Evolutionary conservation across 2,888 invertebrate genomes (phyloP), one percentile per base, ranked within the genome.

Genomic region (Drosophila paucipuncta): DNA sequence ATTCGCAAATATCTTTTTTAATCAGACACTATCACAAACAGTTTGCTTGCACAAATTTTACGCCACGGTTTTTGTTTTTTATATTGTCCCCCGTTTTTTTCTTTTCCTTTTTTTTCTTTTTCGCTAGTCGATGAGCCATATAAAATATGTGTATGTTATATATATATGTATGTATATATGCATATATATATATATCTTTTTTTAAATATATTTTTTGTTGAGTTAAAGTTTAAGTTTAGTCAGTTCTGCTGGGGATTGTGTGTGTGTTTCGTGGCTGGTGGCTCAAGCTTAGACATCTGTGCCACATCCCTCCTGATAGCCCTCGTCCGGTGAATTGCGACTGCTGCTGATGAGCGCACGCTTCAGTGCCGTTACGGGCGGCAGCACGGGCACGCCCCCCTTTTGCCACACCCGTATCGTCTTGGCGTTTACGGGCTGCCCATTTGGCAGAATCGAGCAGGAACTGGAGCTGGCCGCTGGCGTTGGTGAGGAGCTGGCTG

Each of bases 221-320:
- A 62, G 65, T 70, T 87, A 31, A 16, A 43, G 47, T 70, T 68
- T 71, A 86, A 86, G 90, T 82, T 89, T 91, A 87, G 88, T 91
- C 91, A 91, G 91, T 89, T 91, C 89, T 88, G 70, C 80, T 82
- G 69, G 69, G 73, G 53, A 25, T 22, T n/a, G 58, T 53, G 50
- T 28, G 28, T 13, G 41, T 41, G 41, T 35, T 31, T 31, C 30
- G 37, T 33, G 47, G 37, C 28, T 35, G 64, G 37, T n/a, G 62
- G 62, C 43, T 50, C 58, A 2, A 16, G 72, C 74, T 89, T 96
- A 97, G 93, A 98, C 98, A 94, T 98, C 97, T 83, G 98, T 98
- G 83, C 97, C 97, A 94, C 97, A 97, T 91, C 98, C 98, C 94
- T 98, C 98, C 93, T 97, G 97, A 93, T 97, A 98, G 76, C 97